Evolutionary conservation across 2,888 invertebrate species (phyloP).

Genomic region (Meteorus colon): DNA sequence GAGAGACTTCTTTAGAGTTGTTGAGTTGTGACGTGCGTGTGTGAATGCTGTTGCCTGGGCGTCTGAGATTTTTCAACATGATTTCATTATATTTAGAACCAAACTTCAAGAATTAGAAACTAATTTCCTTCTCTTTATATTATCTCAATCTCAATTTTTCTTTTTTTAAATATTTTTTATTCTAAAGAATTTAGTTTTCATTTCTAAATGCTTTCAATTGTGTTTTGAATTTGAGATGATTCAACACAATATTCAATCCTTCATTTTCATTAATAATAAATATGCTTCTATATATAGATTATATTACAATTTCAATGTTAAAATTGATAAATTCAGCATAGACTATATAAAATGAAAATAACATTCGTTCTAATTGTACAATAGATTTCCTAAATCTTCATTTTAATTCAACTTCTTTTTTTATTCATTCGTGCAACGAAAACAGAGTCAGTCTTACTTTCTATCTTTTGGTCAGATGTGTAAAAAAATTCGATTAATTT

Average conservation of each 20-base stretch:
- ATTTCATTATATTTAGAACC: not conserved
- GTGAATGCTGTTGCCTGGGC: not conserved
- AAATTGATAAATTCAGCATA: constrained; percentile 10
- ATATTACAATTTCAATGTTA: constrained; percentile 8
- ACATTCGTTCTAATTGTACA: not conserved
- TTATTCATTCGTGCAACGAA: not conserved
- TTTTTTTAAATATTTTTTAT: not conserved
- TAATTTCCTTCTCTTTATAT: not conserved
- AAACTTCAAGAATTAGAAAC: not conserved
- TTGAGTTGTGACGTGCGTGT: not conserved
- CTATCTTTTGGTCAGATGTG: constrained; percentile 11
- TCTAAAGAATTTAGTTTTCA: not conserved
- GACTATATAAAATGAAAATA: constrained; percentile 4
- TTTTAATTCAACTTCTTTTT: not conserved
- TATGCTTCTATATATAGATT: constrained; percentile 7
- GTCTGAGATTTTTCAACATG: not conserved
- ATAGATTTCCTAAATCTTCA: not conserved
- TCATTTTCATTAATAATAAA: not conserved
- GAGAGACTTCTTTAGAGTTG: not conserved
- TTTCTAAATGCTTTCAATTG: not conserved
- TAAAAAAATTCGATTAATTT: not conserved
- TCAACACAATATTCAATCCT: not conserved
- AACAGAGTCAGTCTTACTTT: not conserved
- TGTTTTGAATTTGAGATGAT: not conserved
- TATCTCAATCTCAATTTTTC: not conserved